These are phyloP conservation scores for Spongia lamella DNA, from an alignment of 37 sponge, comb jelly and placozoan species.

Conservation along the genomic window DNA sequence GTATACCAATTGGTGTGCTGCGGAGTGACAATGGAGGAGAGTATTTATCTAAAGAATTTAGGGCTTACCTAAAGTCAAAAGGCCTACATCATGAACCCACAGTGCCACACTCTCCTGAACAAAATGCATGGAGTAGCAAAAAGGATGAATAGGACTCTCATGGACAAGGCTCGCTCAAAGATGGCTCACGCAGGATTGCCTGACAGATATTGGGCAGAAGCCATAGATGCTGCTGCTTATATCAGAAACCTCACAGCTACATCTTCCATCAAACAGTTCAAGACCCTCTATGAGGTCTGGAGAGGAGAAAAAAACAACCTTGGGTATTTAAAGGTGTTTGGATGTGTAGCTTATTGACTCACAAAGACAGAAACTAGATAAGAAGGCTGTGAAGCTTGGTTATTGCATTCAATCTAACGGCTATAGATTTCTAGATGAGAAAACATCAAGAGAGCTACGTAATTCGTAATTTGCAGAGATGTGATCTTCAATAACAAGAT, in stretches of 20 bases:
- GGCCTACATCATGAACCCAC: conserved; percentile 55
- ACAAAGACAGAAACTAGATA: conserved; percentile 37
- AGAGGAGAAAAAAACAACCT: too few species aligned
- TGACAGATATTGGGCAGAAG: conserved; percentile 16
- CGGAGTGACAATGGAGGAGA: conserved; percentile 61
- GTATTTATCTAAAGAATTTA: conserved; percentile 48
- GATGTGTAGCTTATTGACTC: conserved; percentile 13
- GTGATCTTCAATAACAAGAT: conserved; percentile 6
- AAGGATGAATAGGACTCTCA: conserved; percentile 41
- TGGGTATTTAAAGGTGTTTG: too few species aligned
- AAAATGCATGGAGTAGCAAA: too few species aligned
- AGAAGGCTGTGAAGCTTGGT: conserved; percentile 43
- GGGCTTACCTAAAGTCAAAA: conserved; percentile 37
- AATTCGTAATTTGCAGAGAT: conserved; percentile 32
- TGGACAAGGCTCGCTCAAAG: conserved; percentile 18
- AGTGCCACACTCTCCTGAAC: conserved; percentile 54
- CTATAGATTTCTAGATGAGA: conserved; percentile 40
- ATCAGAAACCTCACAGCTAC: too few species aligned
- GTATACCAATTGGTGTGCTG: conserved; percentile 19
- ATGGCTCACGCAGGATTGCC: conserved; percentile 19
- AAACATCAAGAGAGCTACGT: neutral
- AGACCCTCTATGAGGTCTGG: too few species aligned
- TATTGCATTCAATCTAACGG: conserved; percentile 45
- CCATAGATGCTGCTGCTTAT: neutral
- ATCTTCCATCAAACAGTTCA: too few species aligned